Conservation (phyloP, 2,113 vertebrate species). For the Parus major region DNA sequence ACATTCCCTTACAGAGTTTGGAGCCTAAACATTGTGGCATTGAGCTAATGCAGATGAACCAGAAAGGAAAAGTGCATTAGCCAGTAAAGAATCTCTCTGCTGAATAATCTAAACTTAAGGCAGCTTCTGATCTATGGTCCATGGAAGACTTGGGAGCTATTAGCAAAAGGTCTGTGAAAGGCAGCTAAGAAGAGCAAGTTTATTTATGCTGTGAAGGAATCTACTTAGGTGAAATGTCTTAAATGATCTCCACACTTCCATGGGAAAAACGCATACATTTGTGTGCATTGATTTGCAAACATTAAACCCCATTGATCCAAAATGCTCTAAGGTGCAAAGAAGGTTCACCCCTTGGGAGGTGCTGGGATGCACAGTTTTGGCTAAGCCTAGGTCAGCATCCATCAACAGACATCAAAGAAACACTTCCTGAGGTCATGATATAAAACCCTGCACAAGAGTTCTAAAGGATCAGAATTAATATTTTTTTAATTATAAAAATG, state of each 20-base stretch:
- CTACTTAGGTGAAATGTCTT: background rate
- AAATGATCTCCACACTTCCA: background rate
- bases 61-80: constrained; percentile 34
- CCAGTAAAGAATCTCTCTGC: background rate
- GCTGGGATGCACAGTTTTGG: background rate
- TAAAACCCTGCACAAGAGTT: background rate
- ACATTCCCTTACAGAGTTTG: background rate
- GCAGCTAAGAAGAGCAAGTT: background rate
- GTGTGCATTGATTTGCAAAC: background rate
- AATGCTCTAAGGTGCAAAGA: background rate
- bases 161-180: background rate
- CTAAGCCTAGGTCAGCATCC: background rate
- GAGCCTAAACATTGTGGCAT: constrained; percentile 44
- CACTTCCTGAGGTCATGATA: background rate
- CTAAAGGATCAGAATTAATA: background rate
- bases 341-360: background rate
- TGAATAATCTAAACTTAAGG: constrained; percentile 24
- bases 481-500: background rate
- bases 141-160: background rate
- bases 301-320: background rate
- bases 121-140: constrained; percentile 17
- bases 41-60: constrained; percentile 46
- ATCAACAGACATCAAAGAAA: background rate
- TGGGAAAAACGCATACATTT: background rate
- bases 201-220: constrained; percentile 5